Evolutionary conservation across 2,113 vertebrate species (phyloP).

Genomic region (Lathamus discolor): DNA sequence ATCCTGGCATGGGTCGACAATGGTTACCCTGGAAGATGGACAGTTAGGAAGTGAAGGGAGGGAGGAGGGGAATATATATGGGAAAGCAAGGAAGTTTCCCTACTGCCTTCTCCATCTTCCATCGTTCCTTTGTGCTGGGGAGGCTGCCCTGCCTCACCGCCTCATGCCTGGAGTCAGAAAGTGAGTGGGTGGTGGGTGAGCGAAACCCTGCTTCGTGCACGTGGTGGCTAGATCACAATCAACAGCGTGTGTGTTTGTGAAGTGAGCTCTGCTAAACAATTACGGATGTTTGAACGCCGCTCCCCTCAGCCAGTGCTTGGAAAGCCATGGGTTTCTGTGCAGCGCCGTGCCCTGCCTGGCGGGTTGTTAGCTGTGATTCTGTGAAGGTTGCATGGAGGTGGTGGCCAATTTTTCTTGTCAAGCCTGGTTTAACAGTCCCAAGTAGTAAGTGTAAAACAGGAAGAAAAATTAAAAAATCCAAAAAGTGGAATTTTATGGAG

Average conservation of each 20-base stretch:
- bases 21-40: background rate
- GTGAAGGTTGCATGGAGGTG: background rate
- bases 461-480: too few species aligned
- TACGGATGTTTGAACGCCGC: background rate
- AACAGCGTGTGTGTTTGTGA: background rate
- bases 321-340: background rate
- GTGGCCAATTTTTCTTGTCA: background rate
- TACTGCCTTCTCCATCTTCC: background rate
- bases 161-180: constrained; percentile 24
- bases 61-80: background rate
- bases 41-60: background rate
- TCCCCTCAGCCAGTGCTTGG: background rate
- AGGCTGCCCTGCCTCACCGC: background rate
- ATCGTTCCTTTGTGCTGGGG: rapidly evolving
- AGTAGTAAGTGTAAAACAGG: background rate
- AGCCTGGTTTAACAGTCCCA: background rate
- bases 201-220: background rate
- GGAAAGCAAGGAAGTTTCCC: background rate
- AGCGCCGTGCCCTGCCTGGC: rapidly evolving
- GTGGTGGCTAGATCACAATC: background rate
- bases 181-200: background rate
- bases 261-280: background rate
- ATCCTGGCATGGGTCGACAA: background rate
- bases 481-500: background rate
- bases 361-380: background rate